These are phyloP conservation scores for Lycia hirtaria DNA, from an alignment of 2,888 invertebrate species.

Conservation along the genomic window DNA sequence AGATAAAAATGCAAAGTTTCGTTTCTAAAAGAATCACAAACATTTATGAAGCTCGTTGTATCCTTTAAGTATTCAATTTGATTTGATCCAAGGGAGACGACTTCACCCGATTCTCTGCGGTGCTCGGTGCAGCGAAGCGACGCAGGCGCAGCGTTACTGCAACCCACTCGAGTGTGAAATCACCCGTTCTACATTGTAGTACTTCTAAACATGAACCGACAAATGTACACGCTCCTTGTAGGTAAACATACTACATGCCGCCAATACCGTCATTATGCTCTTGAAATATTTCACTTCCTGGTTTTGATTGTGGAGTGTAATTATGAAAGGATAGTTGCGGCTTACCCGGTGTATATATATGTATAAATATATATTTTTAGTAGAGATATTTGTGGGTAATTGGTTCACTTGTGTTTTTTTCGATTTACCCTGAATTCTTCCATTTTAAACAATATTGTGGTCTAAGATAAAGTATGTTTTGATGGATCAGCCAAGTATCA, in stretches of 20 bases:
- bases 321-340: constrained; percentile 14
- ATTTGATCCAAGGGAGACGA: no score
- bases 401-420: no score
- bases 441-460: no score
- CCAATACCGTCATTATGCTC: constrained; percentile 61
- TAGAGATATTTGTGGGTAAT: neutral
- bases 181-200: constrained; percentile 62
- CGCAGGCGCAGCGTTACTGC: constrained; percentile 51
- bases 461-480: no score
- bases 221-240: constrained; percentile 54
- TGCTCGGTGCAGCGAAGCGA: constrained; percentile 65
- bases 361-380: neutral
- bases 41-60: no score
- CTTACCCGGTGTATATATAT: neutral
- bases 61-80: constrained; percentile 21
- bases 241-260: constrained; percentile 42
- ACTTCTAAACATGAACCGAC: constrained; percentile 61
- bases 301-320: constrained; percentile 20
- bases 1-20: no score
- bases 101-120: constrained; percentile 67
- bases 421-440: no score
- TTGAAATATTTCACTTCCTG: constrained; percentile 46
- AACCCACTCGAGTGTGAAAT: constrained; percentile 75
- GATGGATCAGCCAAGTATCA: no score
- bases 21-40: no score